Conservation (phyloP, 2,888 invertebrate species). For the Nezara viridula region DNA sequence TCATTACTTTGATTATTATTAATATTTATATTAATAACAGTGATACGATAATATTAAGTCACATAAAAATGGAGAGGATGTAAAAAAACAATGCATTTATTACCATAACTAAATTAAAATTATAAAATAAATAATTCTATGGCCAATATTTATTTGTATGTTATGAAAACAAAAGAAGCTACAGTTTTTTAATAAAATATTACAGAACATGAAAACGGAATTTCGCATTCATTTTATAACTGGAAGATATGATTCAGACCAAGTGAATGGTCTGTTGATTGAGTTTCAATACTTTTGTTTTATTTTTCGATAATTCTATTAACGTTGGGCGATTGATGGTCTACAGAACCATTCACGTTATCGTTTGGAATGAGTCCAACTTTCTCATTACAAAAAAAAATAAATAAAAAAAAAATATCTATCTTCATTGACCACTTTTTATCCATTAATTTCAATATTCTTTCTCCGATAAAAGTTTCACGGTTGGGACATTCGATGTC, state of each 20-base stretch:
- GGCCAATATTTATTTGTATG: too few relatives aligned
- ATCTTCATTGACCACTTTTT: background rate
- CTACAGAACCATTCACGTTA: background rate
- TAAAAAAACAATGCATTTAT: too few relatives aligned
- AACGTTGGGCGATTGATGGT: slow-evolving; percentile 9
- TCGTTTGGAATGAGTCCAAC: slow-evolving; percentile 24
- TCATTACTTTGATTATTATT: too few relatives aligned
- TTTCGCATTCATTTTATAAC: background rate
- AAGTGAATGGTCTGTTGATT: slow-evolving; percentile 2
- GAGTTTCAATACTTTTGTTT: slow-evolving; percentile 22
- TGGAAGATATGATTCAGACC: background rate
- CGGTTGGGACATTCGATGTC: background rate
- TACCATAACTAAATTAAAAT: too few relatives aligned
- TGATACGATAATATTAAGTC: too few relatives aligned
- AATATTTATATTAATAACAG: too few relatives aligned
- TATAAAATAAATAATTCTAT: too few relatives aligned
- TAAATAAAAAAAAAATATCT: slow-evolving; percentile 16
- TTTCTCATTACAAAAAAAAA: slow-evolving; percentile 16
- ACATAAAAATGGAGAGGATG: too few relatives aligned
- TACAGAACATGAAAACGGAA: too few relatives aligned
- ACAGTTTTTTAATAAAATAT: too few relatives aligned
- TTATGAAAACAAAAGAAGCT: too few relatives aligned
- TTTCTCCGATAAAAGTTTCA: slow-evolving; percentile 28
- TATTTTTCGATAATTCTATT: slow-evolving; percentile 36
- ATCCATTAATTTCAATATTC: background rate